A percentile compares a stretch with the other conserved stretches of the same genome.
These are phyloP conservation scores for Amblyjoppa proteus DNA, from an alignment of 2,888 invertebrate genomes.

Conservation along the genomic window DNA sequence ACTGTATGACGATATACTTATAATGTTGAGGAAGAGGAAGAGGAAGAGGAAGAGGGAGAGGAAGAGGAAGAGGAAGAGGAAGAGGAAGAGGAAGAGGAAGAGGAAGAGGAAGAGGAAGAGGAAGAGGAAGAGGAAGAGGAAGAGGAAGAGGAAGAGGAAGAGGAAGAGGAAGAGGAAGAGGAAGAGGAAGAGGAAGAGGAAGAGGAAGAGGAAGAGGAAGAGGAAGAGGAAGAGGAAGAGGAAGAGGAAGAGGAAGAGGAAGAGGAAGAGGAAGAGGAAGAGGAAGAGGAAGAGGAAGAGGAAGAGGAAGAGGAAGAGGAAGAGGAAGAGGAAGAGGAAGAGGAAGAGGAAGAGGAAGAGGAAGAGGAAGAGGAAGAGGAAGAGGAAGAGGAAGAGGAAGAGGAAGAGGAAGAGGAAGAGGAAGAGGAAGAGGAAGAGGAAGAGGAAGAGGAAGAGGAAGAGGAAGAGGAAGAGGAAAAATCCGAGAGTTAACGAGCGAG, in stretches of 20 bases:
- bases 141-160: slow-evolving; percentile 45
- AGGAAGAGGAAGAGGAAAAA: slow-evolving; percentile 70
- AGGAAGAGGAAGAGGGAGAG: neutral
- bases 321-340: slow-evolving; percentile 45
- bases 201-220: slow-evolving; percentile 45
- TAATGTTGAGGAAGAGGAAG: neutral
- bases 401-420: slow-evolving; percentile 64
- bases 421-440: slow-evolving; percentile 57
- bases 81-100: slow-evolving; percentile 33
- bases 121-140: slow-evolving; percentile 57
- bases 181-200: slow-evolving; percentile 57
- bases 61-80: slow-evolving; percentile 2
- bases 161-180: slow-evolving; percentile 64
- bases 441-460: slow-evolving; percentile 45
- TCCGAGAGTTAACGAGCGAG: slow-evolving; percentile 70
- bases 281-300: slow-evolving; percentile 64
- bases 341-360: slow-evolving; percentile 64
- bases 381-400: slow-evolving; percentile 45
- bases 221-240: slow-evolving; percentile 64
- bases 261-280: slow-evolving; percentile 45
- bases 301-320: slow-evolving; percentile 57
- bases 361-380: slow-evolving; percentile 57
- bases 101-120: neutral
- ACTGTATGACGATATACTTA: neutral
- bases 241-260: slow-evolving; percentile 57